Percentiles rank a stretch among this genome's conserved stretches.
Evolutionary conservation across 2,888 invertebrate species (phyloP).

Genomic region (Spodoptera exigua): DNA sequence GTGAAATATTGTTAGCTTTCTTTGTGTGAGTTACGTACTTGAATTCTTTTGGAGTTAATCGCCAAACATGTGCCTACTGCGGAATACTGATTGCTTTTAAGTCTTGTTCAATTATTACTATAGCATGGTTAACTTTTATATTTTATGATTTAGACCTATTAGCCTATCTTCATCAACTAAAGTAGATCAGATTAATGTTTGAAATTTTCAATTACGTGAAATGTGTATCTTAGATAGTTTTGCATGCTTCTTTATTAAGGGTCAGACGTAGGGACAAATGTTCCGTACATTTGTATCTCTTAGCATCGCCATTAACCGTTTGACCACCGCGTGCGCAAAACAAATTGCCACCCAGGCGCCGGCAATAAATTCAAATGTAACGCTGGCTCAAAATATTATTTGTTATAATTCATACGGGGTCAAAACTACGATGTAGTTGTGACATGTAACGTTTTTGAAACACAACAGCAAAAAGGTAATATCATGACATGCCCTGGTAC

Average conservation of each 20-base stretch:
- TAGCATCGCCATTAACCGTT: conserved; percentile 39
- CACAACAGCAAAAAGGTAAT: background rate
- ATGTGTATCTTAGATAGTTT: too few species aligned
- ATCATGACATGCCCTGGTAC: conserved; percentile 8
- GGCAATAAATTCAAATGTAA: conserved; percentile 37
- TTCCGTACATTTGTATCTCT: conserved; percentile 43
- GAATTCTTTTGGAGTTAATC: conserved; percentile 52
- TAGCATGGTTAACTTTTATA: too few species aligned
- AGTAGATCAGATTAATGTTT: too few species aligned
- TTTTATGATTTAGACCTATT: too few species aligned
- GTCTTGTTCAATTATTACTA: too few species aligned
- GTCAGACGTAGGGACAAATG: conserved; percentile 29
- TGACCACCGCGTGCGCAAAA: conserved; percentile 41
- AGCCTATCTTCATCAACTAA: too few species aligned
- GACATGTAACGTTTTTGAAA: conserved; percentile 5
- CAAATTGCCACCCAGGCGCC: conserved; percentile 45
- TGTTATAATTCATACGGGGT: conserved; percentile 5
- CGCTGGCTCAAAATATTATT: conserved; percentile 26
- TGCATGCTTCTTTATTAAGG: conserved; percentile 21
- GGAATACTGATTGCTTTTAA: too few species aligned
- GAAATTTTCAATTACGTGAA: too few species aligned
- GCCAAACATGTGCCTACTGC: conserved; percentile 16
- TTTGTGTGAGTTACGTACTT: conserved; percentile 52
- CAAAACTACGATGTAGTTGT: background rate
- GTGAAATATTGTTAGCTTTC: conserved; percentile 51